Conservation (phyloP, 2,888 invertebrate species). For the Drosophila anomalata region DNA sequence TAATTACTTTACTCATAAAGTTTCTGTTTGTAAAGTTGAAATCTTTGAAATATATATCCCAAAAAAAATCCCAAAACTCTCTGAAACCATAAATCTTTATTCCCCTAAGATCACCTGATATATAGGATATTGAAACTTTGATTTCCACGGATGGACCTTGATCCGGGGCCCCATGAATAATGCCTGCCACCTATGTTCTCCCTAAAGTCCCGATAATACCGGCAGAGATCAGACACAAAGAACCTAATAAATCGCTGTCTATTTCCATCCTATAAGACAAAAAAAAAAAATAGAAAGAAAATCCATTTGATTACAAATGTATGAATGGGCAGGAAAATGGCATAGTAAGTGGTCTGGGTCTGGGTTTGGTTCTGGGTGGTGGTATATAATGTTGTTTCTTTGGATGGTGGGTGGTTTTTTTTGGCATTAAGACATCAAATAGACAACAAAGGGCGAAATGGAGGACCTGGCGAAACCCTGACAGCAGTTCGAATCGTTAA, state of each 20-base stretch:
- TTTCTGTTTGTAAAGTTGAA: background rate
- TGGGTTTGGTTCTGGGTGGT: background rate
- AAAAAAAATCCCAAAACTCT: background rate
- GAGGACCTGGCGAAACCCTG: slow-evolving; percentile 27
- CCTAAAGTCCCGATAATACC: slow-evolving; percentile 23
- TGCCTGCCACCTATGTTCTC: slow-evolving; percentile 3
- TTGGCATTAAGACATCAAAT: slow-evolving; percentile 69
- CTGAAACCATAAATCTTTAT: background rate
- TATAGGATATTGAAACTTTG: slow-evolving; percentile 11
- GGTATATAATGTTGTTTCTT: background rate
- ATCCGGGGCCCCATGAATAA: slow-evolving; percentile 17
- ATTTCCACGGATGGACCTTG: slow-evolving; percentile 4
- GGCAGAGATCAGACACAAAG: slow-evolving; percentile 31
- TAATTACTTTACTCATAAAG: too few relatives aligned
- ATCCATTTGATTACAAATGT: slow-evolving; percentile 74
- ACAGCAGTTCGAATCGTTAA: slow-evolving; percentile 71
- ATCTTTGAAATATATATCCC: background rate
- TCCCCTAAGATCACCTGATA: background rate
- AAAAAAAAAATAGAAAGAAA: slow-evolving; percentile 67
- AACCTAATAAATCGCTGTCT: slow-evolving; percentile 63
- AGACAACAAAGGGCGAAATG: slow-evolving; percentile 34
- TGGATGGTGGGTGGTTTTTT: slow-evolving; percentile 2
- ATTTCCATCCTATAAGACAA: slow-evolving; percentile 56
- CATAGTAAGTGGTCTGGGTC: slow-evolving; percentile 17
- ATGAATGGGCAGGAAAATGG: slow-evolving; percentile 15